These are phyloP conservation scores for Drosophila multiciliata DNA, from an alignment of 2,888 invertebrate genomes.

Conservation along the genomic window DNA sequence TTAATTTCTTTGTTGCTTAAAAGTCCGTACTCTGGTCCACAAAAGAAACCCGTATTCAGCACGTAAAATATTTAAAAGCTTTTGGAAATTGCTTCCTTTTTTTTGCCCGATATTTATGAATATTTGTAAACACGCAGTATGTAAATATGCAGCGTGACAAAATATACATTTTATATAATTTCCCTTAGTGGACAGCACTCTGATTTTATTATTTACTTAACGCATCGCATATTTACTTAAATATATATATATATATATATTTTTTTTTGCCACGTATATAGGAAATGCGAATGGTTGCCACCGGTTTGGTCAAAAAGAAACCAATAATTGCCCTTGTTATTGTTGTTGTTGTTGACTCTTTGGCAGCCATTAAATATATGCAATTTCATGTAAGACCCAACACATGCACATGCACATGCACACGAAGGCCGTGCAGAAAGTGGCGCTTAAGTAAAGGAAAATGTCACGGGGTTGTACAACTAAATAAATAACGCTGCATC, in stretches of 20 bases:
- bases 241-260: neutral
- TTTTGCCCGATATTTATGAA: neutral
- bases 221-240: neutral
- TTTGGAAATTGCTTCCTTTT: neutral
- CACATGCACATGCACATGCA: neutral
- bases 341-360: constrained; percentile 46
- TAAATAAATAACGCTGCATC: constrained; percentile 68
- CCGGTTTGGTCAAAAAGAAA: constrained; percentile 40
- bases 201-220: constrained; percentile 17
- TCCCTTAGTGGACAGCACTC: constrained; percentile 6
- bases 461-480: constrained; percentile 32
- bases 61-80: constrained; percentile 28
- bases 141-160: neutral
- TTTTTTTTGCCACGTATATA: neutral
- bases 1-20: neutral
- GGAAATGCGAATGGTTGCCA: constrained; percentile 37
- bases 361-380: constrained; percentile 77
- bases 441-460: neutral
- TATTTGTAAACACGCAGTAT: neutral
- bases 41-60: constrained; percentile 18
- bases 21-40: neutral
- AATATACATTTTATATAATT: constrained; percentile 13
- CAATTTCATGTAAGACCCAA: constrained; percentile 63
- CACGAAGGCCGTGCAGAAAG: neutral
- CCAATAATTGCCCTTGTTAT: constrained; percentile 42